phyloP scores from a whole-genome alignment of 2,113 vertebrate species.

The Proteles cristata region DNA sequence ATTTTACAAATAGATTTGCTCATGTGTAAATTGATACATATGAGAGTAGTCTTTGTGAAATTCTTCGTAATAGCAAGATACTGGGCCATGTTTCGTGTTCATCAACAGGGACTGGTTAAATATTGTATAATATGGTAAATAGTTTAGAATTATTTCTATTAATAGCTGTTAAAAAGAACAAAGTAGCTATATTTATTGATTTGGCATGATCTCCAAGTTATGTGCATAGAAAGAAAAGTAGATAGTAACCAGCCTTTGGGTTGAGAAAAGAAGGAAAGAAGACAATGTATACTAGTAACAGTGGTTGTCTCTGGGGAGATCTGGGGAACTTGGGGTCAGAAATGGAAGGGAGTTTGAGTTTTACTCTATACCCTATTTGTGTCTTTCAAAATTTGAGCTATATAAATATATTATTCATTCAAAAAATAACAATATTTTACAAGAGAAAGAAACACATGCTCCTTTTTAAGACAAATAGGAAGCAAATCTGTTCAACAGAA shows the following conservation, averaged over 20 bases:
- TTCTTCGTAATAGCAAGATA: conserved; percentile 1
- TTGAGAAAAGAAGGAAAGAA: background rate
- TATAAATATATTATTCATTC: background rate
- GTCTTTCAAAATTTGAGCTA: conserved; percentile 25
- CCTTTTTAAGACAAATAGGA: background rate
- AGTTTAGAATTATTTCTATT: background rate
- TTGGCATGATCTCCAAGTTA: background rate
- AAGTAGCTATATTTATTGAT: background rate
- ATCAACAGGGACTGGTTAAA: background rate
- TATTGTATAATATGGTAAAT: background rate
- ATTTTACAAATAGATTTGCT: background rate
- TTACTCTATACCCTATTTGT: background rate
- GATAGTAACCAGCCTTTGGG: background rate
- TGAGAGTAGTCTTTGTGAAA: background rate
- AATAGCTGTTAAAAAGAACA: background rate
- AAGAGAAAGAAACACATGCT: background rate
- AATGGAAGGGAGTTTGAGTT: background rate
- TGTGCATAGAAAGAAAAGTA: background rate
- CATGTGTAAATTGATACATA: background rate
- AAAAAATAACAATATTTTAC: background rate
- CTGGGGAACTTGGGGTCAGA: background rate
- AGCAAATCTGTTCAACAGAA: background rate
- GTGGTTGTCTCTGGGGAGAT: background rate
- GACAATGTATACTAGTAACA: accelerated
- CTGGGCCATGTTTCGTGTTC: background rate